Evolutionary conservation across 2,113 vertebrate species (phyloP).

Genomic region (Octodon degus): DNA sequence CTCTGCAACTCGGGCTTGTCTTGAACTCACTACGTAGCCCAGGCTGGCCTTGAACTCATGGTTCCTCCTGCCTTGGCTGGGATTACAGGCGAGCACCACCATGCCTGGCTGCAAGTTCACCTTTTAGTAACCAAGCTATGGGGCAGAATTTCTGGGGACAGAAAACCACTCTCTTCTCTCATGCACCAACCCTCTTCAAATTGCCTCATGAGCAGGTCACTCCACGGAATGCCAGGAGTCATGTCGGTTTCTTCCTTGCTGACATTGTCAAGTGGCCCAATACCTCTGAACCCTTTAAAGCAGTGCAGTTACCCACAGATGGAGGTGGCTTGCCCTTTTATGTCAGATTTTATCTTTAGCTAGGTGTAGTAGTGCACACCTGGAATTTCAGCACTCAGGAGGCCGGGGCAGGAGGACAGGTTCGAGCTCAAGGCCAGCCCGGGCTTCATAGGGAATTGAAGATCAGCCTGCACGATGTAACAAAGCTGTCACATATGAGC

Average conservation of each 20-base stretch:
- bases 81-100: background rate
- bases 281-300: conserved; percentile 65
- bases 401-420: background rate
- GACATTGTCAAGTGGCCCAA: conserved; percentile 52
- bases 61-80: background rate
- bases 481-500: background rate
- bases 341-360: background rate
- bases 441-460: background rate
- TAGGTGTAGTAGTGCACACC: background rate
- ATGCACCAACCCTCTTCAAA: background rate
- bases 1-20: background rate
- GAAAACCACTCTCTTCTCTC: background rate
- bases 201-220: background rate
- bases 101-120: background rate
- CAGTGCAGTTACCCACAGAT: conserved; percentile 1
- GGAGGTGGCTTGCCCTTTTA: conserved; percentile 62
- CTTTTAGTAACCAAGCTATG: background rate
- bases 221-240: background rate
- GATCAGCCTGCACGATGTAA: background rate
- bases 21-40: background rate
- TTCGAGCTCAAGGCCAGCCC: background rate
- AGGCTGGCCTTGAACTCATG: background rate
- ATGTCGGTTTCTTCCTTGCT: background rate
- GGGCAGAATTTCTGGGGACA: background rate
- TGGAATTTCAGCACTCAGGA: background rate